Evolutionary conservation across 2,888 invertebrate genomes (phyloP), one percentile per base, ranked within the genome.

Genomic region (Arctia plantaginis): DNA sequence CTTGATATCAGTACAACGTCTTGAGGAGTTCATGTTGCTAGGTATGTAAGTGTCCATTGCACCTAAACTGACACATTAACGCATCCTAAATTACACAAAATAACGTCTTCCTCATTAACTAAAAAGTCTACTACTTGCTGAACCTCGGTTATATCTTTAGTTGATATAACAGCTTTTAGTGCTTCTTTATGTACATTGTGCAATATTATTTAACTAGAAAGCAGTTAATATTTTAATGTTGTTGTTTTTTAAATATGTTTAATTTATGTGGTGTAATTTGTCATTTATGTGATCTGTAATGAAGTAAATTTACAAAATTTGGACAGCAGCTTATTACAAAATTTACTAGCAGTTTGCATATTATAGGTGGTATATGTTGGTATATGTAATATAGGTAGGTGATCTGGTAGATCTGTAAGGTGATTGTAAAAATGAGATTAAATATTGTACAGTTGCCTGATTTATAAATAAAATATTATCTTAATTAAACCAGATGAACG

Each of bases 11-110:
- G 94, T 97, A 67, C 96, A 96, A 85, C 94, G 97, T 77, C 94
- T 97, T 62, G 96, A 97, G 92, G 93, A 96, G 73, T 97, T 97
- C 88, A 93, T 97, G 95, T 89, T 95, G 81, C 95, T 90, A 91
- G 96, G 88, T 95, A 94, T 83, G 95, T 93, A 90, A 89, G 89
- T 62, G 62, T 18, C 30, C 30, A 30, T 62, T 30, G 62, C 27
- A 62, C 62, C 7, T 30, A 62, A 27, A 15, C 18, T 18, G 15
- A 30, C 30, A 6, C 18, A 62, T 62, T 1, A 30, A 30, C 30
- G 18, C 30, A 62, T 62, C 15, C 12, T 62, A 62, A 62, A 62
- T 62, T 62, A 18, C 62, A 30, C 18, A 18, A 18, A 62, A 62
- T 62, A 30, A 18, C 30, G 8, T 62, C 62, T 62, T 62, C 62